phyloP scores from a whole-genome alignment of 1,140 invertebrate genomes.

The Microplitis mediator region DNA sequence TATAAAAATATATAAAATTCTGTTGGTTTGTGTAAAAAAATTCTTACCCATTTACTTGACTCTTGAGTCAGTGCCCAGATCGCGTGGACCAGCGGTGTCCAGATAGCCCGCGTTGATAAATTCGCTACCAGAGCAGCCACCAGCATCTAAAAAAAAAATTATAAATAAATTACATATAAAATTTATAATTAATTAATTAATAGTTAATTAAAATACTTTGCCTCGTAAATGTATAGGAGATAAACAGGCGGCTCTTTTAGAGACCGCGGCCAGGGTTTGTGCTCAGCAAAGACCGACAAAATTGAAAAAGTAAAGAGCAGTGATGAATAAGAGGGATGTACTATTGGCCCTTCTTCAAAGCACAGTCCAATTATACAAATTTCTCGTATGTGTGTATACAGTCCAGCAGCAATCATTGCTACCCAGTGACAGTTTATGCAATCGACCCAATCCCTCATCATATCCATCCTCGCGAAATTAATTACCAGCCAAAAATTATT shows the following conservation, averaged over 20 bases:
- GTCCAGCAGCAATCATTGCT: conserved; percentile 48
- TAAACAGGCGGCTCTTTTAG: conserved; percentile 57
- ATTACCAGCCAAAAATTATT: no score
- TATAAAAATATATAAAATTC: no score
- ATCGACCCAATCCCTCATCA: conserved; percentile 42
- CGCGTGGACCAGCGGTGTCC: conserved; percentile 53
- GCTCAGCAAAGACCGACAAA: conserved; percentile 55
- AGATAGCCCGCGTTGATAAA: conserved; percentile 49
- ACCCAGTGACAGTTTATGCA: conserved; percentile 57
- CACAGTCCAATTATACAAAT: conserved; percentile 58
- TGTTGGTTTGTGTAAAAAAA: not conserved
- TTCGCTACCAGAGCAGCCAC: conserved; percentile 55
- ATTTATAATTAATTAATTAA: not conserved
- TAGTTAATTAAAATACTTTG: conserved; percentile 27
- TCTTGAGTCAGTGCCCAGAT: conserved; percentile 51
- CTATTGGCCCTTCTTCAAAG: conserved; percentile 41
- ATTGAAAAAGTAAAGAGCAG: conserved; percentile 53
- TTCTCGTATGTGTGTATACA: conserved; percentile 56
- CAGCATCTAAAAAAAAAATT: conserved; percentile 47
- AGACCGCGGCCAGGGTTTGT: conserved; percentile 56
- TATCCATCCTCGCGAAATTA: conserved; percentile 42
- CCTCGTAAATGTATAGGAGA: conserved; percentile 58
- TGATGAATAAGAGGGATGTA: conserved; percentile 52
- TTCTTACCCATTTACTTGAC: conserved; percentile 53
- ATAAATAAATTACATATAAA: not conserved